Percentiles rank a stretch among this genome's conserved stretches.
These are phyloP conservation scores for Cheilosia variabilis DNA, from an alignment of 2,888 invertebrate species.

Conservation along the genomic window DNA sequence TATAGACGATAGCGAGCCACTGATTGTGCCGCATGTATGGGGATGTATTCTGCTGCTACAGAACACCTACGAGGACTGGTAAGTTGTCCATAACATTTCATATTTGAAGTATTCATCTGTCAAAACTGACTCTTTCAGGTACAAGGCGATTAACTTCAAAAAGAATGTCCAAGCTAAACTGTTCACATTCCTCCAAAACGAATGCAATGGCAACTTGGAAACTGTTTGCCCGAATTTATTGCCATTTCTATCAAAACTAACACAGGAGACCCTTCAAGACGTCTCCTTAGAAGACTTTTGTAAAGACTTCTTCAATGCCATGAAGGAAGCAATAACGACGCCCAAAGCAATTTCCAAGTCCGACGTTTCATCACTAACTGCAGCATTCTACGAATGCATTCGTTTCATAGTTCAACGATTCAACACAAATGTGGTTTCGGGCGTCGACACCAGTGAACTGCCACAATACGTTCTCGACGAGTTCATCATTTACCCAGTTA, in stretches of 20 bases:
- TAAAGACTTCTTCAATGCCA: constrained; percentile 87
- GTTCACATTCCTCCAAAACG: constrained; percentile 87
- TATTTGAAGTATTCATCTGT: neutral
- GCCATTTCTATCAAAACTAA: constrained; percentile 89
- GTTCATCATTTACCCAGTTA: constrained; percentile 83
- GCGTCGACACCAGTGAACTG: constrained; percentile 69
- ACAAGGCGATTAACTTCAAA: constrained; percentile 87
- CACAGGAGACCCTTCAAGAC: constrained; percentile 77
- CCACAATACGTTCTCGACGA: constrained; percentile 77
- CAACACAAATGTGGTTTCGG: constrained; percentile 79
- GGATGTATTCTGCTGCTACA: constrained; percentile 88
- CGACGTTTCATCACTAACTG: constrained; percentile 88
- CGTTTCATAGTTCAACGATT: constrained; percentile 86
- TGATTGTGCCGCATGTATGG: constrained; percentile 89
- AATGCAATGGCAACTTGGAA: constrained; percentile 91
- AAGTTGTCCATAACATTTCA: constrained; percentile 39
- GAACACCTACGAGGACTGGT: constrained; percentile 85
- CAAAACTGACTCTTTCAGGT: constrained; percentile 77
- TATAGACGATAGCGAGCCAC: constrained; percentile 89
- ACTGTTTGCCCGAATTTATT: constrained; percentile 90
- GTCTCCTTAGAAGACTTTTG: constrained; percentile 85
- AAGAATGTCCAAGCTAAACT: constrained; percentile 90
- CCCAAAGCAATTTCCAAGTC: constrained; percentile 85
- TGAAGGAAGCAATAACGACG: constrained; percentile 86
- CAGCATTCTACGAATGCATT: constrained; percentile 90